Percentiles rank a stretch among this genome's conserved stretches.
Conservation (phyloP, 1,140 invertebrate species). For the Drosophila melanogaster region DNA sequence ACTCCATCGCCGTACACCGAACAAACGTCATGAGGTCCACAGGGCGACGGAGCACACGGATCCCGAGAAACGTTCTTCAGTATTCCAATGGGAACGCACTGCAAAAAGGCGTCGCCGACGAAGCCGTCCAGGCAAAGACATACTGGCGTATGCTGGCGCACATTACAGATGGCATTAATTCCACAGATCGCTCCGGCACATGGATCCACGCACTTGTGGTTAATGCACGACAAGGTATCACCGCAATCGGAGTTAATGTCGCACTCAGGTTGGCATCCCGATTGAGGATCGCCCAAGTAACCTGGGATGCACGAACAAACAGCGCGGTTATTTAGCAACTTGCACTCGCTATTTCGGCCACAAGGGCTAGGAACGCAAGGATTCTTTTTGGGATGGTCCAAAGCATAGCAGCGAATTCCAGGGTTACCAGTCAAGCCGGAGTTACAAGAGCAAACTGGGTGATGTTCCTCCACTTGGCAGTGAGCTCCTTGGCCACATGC, state of each 20-base stretch:
- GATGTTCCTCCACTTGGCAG: constrained; percentile 90
- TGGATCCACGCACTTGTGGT: constrained; percentile 91
- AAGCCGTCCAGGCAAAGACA: constrained; percentile 91
- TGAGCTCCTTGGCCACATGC: constrained; percentile 90
- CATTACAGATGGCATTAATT: constrained; percentile 90
- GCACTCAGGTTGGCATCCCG: constrained; percentile 91
- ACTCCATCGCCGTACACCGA: constrained; percentile 89
- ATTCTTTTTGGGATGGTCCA: constrained; percentile 85
- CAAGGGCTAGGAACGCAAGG: constrained; percentile 91
- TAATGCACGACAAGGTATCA: constrained; percentile 90
- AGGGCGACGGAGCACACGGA: constrained; percentile 91
- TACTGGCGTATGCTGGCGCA: constrained; percentile 90
- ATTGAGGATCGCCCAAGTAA: constrained; percentile 90
- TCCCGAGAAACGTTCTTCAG: constrained; percentile 87
- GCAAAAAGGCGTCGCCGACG: constrained; percentile 91
- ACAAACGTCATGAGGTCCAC: constrained; percentile 89
- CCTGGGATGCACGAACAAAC: constrained; percentile 91
- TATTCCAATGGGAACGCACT: constrained; percentile 88
- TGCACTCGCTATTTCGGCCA: constrained; percentile 91
- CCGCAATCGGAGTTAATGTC: constrained; percentile 91
- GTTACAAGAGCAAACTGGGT: constrained; percentile 91
- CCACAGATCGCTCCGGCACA: constrained; percentile 91
- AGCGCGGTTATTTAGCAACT: constrained; percentile 88
- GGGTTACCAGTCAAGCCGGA: constrained; percentile 90
- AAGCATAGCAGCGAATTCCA: constrained; percentile 88